Base-by-base conservation (phyloP, 2,888 invertebrate species). In the Drosophila nigritarsus region DNA sequence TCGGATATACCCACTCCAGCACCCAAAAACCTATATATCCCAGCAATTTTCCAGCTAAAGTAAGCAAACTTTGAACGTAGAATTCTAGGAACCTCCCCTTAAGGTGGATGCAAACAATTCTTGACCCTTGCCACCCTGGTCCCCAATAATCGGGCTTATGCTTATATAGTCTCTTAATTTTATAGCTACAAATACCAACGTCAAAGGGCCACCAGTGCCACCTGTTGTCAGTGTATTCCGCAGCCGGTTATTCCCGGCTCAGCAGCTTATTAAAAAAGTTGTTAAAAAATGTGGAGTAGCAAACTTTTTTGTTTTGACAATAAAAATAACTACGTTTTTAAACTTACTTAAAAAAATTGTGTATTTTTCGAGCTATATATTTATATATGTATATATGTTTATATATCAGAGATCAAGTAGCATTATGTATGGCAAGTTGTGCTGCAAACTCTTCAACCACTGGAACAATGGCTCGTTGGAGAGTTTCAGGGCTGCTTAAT, bases 401-500 rank as follows among this genome's bases (percentile, higher is more conserved):
- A 32, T 34, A 11, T 20, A 42, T 42, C 40, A 11, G 20, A 20
- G 1, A 40, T 40, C 40, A 40, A 40, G 11, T 36, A 3, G 32
- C 9, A 32, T 32, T 38, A 36, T 1, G 3, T 13, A 45, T 20
- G 8, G 1, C 24, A 15, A 24, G 15, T 45, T 45, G 45, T 8
- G 45, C 15, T 27, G 24, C 13, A 50, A n/a, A 18, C 50, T 13
- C n/a, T 50, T 13, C n/a, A 27, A 5, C 5, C 24, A 27, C 27
- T 27, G 18, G 18, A 27, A 27, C 27, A 49, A 27, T 49, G 15
- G 5, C 20, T 50, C 15, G 49, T 24, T 49, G 5, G 49, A 18
- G n/a, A 50, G 29, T 29, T 50, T 11, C 27, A n/a, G 18, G 3
- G n/a, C 11, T 29, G 54, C 24, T 55, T 74, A 80, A 73, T 69